These are phyloP conservation scores for Chelonoidis abingdonii DNA, from an alignment of 2,113 vertebrate species.

Conservation along the genomic window DNA sequence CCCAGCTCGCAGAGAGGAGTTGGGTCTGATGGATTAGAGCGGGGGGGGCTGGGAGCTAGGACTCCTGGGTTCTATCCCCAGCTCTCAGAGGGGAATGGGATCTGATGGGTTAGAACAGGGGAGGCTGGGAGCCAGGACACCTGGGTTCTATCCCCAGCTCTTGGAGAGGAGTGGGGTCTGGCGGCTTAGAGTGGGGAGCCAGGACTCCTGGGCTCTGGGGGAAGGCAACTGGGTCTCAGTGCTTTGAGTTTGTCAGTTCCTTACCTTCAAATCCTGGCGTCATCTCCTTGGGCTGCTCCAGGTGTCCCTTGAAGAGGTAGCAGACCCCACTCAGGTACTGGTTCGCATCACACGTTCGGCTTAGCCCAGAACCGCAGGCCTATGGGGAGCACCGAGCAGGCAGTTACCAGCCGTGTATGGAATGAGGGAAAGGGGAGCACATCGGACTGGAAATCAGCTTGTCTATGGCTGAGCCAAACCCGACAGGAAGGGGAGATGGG, in stretches of 20 bases:
- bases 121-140: background rate
- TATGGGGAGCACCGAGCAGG: constrained; percentile 37
- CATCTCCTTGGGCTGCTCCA: constrained; percentile 19
- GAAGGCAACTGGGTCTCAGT: background rate
- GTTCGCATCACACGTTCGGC: constrained; percentile 81
- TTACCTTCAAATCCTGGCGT: constrained; percentile 82
- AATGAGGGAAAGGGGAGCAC: background rate
- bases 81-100: no score
- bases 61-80: background rate
- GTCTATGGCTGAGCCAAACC: background rate
- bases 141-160: background rate
- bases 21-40: no score
- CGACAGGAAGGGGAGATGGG: background rate
- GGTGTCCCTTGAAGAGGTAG: constrained; percentile 67
- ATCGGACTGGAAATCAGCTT: background rate
- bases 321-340: constrained; percentile 85
- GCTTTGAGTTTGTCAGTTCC: background rate
- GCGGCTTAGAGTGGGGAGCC: background rate
- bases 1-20: background rate
- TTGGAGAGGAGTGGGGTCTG: background rate
- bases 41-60: background rate
- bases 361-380: constrained; percentile 83
- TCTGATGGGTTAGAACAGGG: background rate
- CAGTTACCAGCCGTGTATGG: background rate
- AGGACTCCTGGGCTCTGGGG: background rate